phyloP scores from a whole-genome alignment of 2,113 vertebrate genomes.

The Numenius arquata region DNA sequence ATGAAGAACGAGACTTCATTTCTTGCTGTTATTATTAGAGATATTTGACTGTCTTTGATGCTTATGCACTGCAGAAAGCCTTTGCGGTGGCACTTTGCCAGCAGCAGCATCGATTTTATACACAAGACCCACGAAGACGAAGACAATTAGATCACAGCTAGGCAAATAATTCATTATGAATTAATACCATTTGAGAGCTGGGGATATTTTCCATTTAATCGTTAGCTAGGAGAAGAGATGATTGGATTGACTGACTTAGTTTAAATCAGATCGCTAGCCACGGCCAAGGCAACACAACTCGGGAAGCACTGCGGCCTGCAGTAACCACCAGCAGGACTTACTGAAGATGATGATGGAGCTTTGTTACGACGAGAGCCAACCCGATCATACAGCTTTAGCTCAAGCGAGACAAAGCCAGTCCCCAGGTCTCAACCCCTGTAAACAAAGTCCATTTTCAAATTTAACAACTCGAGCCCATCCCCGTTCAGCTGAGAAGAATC shows the following conservation, averaged over 20 bases:
- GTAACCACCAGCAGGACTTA: not conserved
- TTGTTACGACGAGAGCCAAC: not conserved
- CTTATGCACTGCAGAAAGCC: not conserved
- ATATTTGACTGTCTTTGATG: not conserved
- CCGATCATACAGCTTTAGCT: not conserved
- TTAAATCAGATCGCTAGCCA: not conserved
- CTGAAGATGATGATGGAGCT: not conserved
- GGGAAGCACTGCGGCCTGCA: not conserved
- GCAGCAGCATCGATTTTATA: not conserved
- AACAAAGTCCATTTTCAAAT: conserved; percentile 20
- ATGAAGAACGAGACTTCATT: not conserved
- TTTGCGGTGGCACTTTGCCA: not conserved
- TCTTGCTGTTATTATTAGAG: not conserved
- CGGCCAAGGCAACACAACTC: not conserved
- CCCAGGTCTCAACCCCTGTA: not conserved
- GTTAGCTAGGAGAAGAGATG: not conserved
- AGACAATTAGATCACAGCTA: conserved; percentile 29
- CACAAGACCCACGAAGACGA: not conserved
- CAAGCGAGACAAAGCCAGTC: not conserved
- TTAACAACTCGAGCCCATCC: not conserved
- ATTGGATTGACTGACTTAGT: not conserved
- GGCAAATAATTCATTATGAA: conserved; percentile 39
- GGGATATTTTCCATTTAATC: conserved; percentile 31
- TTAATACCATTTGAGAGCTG: conserved; percentile 23
- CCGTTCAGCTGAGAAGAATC: not conserved